Base-by-base conservation (phyloP, 2,797 vertebrate species). In the Leuciscus waleckii region DNA sequence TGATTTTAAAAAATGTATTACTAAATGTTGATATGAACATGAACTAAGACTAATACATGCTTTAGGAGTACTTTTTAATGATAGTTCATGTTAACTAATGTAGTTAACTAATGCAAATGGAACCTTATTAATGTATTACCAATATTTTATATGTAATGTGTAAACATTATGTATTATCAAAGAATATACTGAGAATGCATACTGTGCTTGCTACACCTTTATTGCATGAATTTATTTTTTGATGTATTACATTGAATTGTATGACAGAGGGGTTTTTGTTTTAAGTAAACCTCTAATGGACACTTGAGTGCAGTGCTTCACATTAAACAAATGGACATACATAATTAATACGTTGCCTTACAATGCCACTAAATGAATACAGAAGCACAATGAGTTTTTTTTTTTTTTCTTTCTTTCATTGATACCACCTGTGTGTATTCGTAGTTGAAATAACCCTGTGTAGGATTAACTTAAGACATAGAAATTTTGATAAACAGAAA, bases 281-380 rank as follows among this genome's bases (percentile, higher is more conserved):
- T 83, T 75, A 37, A 51, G 17, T 49, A 51, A 77, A 68, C 32
- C 21, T 19, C 23, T 69, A 77, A 67, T 83, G 61, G 41, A 49
- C 8, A 65, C 8, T 37, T 83, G 4, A 84, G 37, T 69, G 51
- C 46, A 54, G 49, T 68, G 56, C 46, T 76, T 76, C n/a, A 71
- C 58, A 83, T 67, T 39, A 84, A 68, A 29, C 51, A 70, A 54
- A 77, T 84, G 61, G 43, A 78, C 83, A 84, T 58, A n/a, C 75
- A 78, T 37, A 61, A 79, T 39, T 81, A 56, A 81, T n/a, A 23
- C 54, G 26, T 79, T 65, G 29, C 43, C 35, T 51, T 39, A 68
- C 73, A 61, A 77, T 69, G 29, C 4, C 16, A 26, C 74, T 74
- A 65, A 46, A 71, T 61, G 9, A 84, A 84, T 79, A 49, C 67